phyloP scores from a whole-genome alignment of 2,888 invertebrate genomes.

The Andricus curvator region DNA sequence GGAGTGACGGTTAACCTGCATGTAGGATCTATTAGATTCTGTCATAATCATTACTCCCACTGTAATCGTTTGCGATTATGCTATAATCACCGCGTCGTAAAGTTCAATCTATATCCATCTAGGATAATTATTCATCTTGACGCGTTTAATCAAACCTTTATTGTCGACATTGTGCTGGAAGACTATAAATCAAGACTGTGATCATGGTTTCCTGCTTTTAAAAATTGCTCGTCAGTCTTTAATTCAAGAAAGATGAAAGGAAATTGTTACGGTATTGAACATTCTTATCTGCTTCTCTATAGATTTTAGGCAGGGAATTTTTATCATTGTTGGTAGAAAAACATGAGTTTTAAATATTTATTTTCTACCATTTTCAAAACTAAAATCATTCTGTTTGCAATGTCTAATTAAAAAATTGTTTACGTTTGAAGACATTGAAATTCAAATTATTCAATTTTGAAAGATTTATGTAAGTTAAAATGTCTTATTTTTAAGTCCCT shows the following conservation, averaged over 20 bases:
- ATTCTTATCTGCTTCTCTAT: no score
- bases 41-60: conserved; percentile 12
- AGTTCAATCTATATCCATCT: conserved; percentile 34
- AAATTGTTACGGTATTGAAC: no score
- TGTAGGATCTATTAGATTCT: conserved; percentile 1
- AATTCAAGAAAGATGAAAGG: background rate
- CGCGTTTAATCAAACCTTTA: conserved; percentile 36
- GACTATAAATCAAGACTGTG: conserved; percentile 2
- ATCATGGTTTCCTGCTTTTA: conserved; percentile 16
- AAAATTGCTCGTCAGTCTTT: background rate
- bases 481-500: no score
- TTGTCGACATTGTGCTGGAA: conserved; percentile 14
- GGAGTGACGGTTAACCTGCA: background rate
- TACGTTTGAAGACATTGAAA: no score
- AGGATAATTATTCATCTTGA: conserved; percentile 39
- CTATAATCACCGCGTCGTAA: conserved; percentile 26
- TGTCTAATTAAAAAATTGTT: no score
- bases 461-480: no score
- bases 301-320: no score
- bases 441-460: no score
- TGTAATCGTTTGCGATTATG: conserved; percentile 16
- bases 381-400: no score
- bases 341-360: no score
- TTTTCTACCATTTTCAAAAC: no score
- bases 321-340: no score